These are phyloP conservation scores for Esox masquinongy DNA, from an alignment of 2,797 vertebrate genomes.

Conservation along the genomic window DNA sequence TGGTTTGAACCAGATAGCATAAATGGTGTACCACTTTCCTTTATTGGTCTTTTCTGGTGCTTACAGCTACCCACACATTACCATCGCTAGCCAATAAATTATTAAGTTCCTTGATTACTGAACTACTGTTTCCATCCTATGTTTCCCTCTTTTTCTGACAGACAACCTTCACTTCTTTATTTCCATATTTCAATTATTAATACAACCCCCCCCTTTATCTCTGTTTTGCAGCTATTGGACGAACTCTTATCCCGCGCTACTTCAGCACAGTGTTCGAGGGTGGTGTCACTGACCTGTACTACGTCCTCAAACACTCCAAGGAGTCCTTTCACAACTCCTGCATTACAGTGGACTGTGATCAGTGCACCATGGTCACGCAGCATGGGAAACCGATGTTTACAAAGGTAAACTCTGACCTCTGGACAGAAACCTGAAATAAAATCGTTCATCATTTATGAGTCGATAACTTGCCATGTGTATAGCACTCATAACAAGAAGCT, in stretches of 20 bases:
- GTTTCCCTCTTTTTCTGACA: neutral
- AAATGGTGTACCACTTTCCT: neutral
- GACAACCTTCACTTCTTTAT: neutral
- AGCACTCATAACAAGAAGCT: no score
- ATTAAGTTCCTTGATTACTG: neutral
- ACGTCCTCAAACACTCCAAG: constrained; percentile 98
- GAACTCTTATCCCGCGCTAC: constrained; percentile 98
- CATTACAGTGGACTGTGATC: constrained; percentile 98
- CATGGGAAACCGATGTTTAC: constrained; percentile 99
- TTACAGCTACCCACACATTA: neutral
- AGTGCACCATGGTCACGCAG: constrained; percentile 99
- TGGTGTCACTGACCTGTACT: constrained; percentile 96
- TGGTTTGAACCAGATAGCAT: neutral
- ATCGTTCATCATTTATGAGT: no score
- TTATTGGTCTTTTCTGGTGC: neutral
- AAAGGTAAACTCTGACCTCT: constrained; percentile 81
- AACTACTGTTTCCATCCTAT: neutral
- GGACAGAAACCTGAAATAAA: no score
- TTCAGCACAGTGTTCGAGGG: constrained; percentile 99
- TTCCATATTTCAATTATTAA: constrained; percentile 1
- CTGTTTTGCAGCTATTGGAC: constrained; percentile 86
- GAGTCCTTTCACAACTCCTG: constrained; percentile 99
- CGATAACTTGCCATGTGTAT: no score
- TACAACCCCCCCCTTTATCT: neutral
- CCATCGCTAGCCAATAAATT: neutral